Conservation (phyloP, 1,140 invertebrate species). For the Artemia franciscana region DNA sequence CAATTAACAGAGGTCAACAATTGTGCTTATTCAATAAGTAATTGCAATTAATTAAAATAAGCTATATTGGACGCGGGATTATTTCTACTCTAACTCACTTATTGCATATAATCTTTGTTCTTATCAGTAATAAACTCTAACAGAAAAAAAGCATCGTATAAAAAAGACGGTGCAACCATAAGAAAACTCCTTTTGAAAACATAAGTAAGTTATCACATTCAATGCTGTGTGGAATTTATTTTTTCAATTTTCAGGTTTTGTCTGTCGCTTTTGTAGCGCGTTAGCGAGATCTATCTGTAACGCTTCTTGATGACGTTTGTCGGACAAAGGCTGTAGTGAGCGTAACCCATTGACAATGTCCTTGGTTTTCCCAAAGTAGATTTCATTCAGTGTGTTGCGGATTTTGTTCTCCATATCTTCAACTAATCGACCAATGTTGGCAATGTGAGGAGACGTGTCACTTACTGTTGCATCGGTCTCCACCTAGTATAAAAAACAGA, state of each 20-base stretch:
- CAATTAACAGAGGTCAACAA: too few species aligned
- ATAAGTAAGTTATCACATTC: not conserved
- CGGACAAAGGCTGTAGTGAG: conserved; percentile 56
- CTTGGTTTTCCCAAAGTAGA: conserved; percentile 98
- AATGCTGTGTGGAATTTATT: not conserved
- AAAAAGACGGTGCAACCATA: not conserved
- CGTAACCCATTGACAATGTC: conserved; percentile 95
- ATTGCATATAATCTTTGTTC: too few species aligned
- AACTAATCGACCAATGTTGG: conserved; percentile 86
- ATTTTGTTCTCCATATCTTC: conserved; percentile 99
- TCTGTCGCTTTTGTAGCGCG: conserved; percentile 50
- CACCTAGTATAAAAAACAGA: too few species aligned
- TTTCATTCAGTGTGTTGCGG: conserved; percentile 87
- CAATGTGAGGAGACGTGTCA: conserved; percentile 86
- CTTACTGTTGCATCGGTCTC: conserved; percentile 71
- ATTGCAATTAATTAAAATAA: too few species aligned
- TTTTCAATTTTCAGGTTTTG: conserved; percentile 17
- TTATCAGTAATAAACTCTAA: too few species aligned
- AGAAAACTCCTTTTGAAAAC: not conserved
- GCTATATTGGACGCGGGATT: too few species aligned
- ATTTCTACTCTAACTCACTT: too few species aligned
- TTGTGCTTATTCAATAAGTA: too few species aligned
- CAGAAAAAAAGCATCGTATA: not conserved
- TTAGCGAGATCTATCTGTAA: conserved; percentile 63
- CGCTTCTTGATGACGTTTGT: conserved; percentile 54